A percentile compares a stretch with the other conserved stretches of the same genome.
phyloP scores from a whole-genome alignment of 2,113 vertebrate species.

The Eublepharis macularius region DNA sequence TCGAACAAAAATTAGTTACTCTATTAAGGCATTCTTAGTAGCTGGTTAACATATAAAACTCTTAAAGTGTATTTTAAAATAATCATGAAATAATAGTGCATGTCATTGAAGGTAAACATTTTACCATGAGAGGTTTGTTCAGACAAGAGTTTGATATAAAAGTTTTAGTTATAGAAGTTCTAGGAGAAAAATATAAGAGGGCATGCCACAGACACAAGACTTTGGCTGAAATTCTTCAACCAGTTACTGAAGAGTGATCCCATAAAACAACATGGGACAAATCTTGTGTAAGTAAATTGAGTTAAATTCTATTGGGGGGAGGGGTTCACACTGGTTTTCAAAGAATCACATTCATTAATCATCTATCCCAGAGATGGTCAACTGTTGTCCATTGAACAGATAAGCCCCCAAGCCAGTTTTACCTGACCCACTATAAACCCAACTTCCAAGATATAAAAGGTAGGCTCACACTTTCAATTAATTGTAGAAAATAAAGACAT shows the following conservation, averaged over 20 bases:
- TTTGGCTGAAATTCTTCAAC: background rate
- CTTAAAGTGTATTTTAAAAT: slow-evolving; percentile 85
- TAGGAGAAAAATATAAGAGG: slow-evolving; percentile 54
- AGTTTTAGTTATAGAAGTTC: slow-evolving; percentile 76
- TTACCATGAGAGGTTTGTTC: slow-evolving; percentile 75
- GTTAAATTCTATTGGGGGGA: background rate
- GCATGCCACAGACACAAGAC: background rate
- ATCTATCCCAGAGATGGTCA: background rate
- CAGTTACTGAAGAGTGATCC: background rate
- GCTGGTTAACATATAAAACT: slow-evolving; percentile 85
- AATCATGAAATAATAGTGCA: slow-evolving; percentile 84
- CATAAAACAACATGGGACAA: background rate
- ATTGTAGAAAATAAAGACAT: background rate
- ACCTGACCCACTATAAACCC: background rate
- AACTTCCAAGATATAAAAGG: background rate
- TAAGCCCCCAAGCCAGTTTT: background rate
- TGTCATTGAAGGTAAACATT: slow-evolving; percentile 85
- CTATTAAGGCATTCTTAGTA: slow-evolving; percentile 86
- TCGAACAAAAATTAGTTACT: slow-evolving; percentile 87
- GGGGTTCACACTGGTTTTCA: background rate
- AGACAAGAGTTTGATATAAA: slow-evolving; percentile 73
- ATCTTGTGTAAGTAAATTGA: background rate
- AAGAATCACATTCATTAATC: background rate
- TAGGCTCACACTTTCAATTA: background rate
- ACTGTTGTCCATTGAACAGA: background rate